Evolutionary conservation across 2,113 vertebrate genomes (phyloP), one percentile per base, ranked within the genome.

Genomic region (Cranoglanis bouderius): DNA sequence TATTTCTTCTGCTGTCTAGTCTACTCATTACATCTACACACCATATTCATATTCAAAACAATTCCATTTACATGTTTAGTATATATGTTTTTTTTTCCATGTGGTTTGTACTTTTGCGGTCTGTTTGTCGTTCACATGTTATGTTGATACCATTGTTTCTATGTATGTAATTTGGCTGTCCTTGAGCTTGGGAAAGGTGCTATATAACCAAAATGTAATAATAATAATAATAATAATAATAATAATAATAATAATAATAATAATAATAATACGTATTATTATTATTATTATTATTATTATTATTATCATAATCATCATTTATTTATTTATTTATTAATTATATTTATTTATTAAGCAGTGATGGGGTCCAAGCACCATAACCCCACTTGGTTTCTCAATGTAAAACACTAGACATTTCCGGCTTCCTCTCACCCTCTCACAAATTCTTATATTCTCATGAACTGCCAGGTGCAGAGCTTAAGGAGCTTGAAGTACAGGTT

Each of bases 311-410:
- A n/a, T n/a, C n/a, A n/a, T n/a, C n/a, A n/a, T n/a, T n/a, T n/a
- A n/a, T n/a, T 46, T 4, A 46, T 53, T n/a, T n/a, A n/a, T n/a
- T n/a, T n/a, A n/a, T n/a, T 51, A 53, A 53, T 53, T 55, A 55
- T 53, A 49, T 57, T 57, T 4, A 19, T 61, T 61, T 26, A 9
- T 65, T 65, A 13, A 65, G 63, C 57, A 55, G 32, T n/a, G 35
- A 88, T 78, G 74, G 38, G 72, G 55, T 26, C 55, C 85, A 86
- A 63, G 38, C 74, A 78, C 72, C 29, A 18, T 32, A 65, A 65
- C 14, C 24, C 29, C 49, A 55, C 55, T 46, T 59, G 35, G 21
- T 32, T 61, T 77, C 1, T 0, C 53, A n/a, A 14, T 40, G 35
- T 49, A 65, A 67, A 38, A 3, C 40, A 53, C 19, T 82, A 82